Evolutionary conservation across 2,797 vertebrate species (phyloP).

Genomic region (Falco naumanni): DNA sequence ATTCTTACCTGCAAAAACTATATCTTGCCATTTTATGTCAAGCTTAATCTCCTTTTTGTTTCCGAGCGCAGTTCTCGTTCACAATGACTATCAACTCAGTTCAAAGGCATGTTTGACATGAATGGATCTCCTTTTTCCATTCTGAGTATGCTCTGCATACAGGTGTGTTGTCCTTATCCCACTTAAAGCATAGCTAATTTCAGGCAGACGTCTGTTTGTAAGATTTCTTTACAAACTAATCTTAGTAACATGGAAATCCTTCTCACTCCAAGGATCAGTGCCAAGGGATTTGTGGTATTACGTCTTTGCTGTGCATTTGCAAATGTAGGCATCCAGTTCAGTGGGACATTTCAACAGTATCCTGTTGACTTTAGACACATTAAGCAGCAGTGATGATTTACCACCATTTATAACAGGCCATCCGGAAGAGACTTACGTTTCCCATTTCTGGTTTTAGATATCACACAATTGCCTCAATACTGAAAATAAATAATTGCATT

Average conservation of each 20-base stretch:
- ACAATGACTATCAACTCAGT: neutral
- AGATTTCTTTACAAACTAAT: neutral
- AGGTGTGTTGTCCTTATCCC: neutral
- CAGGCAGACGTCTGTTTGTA: neutral
- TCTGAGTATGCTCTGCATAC: neutral
- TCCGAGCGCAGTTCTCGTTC: neutral
- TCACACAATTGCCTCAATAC: rapidly evolving
- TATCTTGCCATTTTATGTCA: neutral
- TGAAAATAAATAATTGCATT: neutral
- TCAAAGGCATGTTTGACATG: neutral
- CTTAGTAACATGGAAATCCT: neutral
- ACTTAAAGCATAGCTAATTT: neutral
- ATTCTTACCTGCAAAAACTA: neutral
- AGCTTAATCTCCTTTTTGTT: neutral
- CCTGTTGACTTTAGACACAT: neutral
- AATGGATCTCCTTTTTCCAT: neutral
- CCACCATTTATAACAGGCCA: neutral
- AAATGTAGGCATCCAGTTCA: too few relatives aligned
- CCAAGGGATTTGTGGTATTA: neutral
- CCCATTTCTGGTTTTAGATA: neutral
- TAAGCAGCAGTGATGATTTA: neutral
- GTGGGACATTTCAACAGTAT: neutral
- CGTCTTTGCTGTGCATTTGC: neutral
- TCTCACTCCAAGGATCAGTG: neutral
- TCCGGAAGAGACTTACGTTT: neutral